phyloP scores from a whole-genome alignment of 2,113 vertebrate genomes.

The Grantiella picta region DNA sequence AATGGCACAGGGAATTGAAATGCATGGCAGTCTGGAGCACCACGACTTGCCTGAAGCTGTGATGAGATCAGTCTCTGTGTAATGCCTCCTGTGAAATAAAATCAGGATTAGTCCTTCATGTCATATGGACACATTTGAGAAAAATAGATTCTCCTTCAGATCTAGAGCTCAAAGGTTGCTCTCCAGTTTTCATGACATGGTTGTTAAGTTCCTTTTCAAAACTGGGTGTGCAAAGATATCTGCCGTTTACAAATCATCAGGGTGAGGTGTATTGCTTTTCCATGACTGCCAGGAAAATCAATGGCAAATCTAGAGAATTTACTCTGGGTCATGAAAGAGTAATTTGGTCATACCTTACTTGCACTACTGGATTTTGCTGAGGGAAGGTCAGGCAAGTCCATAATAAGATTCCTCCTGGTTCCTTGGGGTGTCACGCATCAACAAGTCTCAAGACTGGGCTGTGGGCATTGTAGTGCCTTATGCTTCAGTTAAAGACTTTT shows the following conservation, averaged over 20 bases:
- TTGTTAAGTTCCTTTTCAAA: not conserved
- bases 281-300: not conserved
- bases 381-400: not conserved
- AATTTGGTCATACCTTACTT: not conserved
- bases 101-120: not conserved
- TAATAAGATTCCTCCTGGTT: not conserved
- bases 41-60: not conserved
- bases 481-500: not conserved
- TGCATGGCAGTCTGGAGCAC: not conserved
- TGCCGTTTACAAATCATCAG: not conserved
- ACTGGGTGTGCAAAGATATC: not conserved
- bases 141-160: not conserved
- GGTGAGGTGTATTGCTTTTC: not conserved
- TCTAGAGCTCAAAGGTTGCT: not conserved
- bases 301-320: not conserved
- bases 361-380: not conserved
- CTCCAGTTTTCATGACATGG: not conserved
- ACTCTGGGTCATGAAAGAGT: not conserved
- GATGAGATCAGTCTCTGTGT: not conserved
- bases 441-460: not conserved
- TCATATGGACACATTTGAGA: not conserved
- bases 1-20: not conserved
- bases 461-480: not conserved
- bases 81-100: not conserved
- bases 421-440: not conserved